Evolutionary conservation across 2,113 vertebrate species (phyloP).

Genomic region (Perognathus longimembris): DNA sequence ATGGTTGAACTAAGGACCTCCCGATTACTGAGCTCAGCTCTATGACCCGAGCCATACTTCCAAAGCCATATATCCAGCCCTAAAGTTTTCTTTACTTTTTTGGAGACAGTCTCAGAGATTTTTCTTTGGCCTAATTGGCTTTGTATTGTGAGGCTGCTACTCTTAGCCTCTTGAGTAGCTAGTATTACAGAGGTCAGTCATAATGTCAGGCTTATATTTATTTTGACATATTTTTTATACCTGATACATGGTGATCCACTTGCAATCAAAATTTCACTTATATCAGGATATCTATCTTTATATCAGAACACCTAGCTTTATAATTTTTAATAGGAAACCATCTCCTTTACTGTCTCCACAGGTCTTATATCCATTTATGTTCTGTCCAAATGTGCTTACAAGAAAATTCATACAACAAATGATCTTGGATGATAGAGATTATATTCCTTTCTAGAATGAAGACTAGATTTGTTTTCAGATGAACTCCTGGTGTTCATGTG

Average conservation of each 20-base stretch:
- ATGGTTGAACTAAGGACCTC: no score
- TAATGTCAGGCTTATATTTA: neutral
- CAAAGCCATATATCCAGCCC: no score
- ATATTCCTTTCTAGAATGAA: neutral
- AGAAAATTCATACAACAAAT: neutral
- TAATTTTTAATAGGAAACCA: neutral
- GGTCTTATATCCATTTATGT: neutral
- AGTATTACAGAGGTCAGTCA: no score
- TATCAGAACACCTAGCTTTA: neutral
- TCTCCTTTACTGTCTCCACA: neutral
- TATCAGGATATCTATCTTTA: neutral
- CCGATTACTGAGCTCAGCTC: no score
- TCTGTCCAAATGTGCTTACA: neutral
- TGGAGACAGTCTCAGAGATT: no score
- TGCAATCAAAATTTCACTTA: no score
- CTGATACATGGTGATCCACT: neutral
- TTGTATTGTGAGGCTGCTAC: no score
- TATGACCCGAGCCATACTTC: no score
- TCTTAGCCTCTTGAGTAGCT: no score
- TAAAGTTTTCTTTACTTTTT: no score
- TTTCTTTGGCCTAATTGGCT: no score
- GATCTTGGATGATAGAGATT: neutral
- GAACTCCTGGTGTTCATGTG: fast-evolving
- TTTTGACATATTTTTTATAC: neutral
- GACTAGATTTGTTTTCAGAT: neutral